phyloP scores from a whole-genome alignment of 2,113 vertebrate genomes.

The Indicator indicator region DNA sequence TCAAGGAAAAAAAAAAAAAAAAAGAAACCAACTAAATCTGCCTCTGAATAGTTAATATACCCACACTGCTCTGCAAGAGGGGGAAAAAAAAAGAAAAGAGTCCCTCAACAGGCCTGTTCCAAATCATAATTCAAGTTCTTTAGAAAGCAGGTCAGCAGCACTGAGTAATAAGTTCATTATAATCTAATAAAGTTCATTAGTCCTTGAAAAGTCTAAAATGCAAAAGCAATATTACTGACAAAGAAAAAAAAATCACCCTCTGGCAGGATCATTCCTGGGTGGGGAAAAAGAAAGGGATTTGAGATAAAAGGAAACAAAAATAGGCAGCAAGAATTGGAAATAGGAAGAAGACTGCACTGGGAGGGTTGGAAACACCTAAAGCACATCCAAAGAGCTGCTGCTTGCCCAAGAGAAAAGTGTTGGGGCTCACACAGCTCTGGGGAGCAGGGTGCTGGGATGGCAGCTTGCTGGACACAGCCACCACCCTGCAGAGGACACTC shows the following conservation, averaged over 20 bases:
- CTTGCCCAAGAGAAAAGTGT: not conserved
- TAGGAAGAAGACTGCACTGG: conserved; percentile 28
- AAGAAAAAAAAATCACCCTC: conserved; percentile 35
- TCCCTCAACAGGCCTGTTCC: conserved; percentile 59
- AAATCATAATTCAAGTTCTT: conserved; percentile 68
- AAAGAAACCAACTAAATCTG: not conserved
- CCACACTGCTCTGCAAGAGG: not conserved
- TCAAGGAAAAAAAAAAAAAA: not conserved
- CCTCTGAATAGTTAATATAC: conserved; percentile 34
- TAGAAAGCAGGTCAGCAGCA: conserved; percentile 55
- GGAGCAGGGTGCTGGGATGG: not conserved
- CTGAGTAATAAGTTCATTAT: conserved; percentile 72
- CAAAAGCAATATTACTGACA: conserved; percentile 31
- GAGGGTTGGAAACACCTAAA: conserved; percentile 61
- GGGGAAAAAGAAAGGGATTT: not conserved
- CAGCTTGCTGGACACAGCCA: not conserved
- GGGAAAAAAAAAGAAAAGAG: not conserved
- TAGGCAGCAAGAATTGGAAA: conserved; percentile 48
- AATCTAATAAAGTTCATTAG: conserved; percentile 75
- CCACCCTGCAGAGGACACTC: not conserved
- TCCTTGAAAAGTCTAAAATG: conserved; percentile 70
- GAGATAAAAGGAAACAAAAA: conserved; percentile 69
- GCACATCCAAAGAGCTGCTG: conserved; percentile 24
- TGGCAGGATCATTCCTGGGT: conserved; percentile 45
- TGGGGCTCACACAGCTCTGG: conserved; percentile 35